These are phyloP conservation scores for Bryconaethiops microstoma DNA, from an alignment of 2,797 vertebrate species.

Conservation along the genomic window DNA sequence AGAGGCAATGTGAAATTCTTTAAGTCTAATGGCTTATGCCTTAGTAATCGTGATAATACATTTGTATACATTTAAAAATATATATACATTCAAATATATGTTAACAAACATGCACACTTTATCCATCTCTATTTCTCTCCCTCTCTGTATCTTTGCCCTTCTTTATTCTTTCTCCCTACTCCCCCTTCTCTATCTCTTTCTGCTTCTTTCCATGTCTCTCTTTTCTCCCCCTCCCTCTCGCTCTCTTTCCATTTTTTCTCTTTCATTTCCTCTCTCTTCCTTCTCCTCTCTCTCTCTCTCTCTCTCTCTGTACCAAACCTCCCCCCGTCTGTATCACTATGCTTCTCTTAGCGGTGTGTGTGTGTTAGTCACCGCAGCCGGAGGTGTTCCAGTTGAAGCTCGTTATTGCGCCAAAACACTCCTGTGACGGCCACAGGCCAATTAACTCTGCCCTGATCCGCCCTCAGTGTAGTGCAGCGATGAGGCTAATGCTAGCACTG, in stretches of 20 bases:
- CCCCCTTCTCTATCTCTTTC: not conserved
- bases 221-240: not conserved
- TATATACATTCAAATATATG: too few species aligned
- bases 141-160: not conserved
- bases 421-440: constrained; percentile 83
- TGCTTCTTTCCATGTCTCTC: too few species aligned
- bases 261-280: not conserved
- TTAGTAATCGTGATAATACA: too few species aligned
- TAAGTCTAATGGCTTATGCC: too few species aligned
- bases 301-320: not conserved
- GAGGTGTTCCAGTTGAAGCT: constrained; percentile 81
- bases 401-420: constrained; percentile 80
- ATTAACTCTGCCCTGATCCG: constrained; percentile 79
- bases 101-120: too few species aligned
- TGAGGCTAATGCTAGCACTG: constrained; percentile 28
- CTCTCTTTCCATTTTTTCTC: too few species aligned
- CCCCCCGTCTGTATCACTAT: not conserved
- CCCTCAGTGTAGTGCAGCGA: constrained; percentile 85
- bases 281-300: constrained; percentile 2
- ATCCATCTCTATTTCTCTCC: not conserved
- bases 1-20: too few species aligned
- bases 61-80: too few species aligned
- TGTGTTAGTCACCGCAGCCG: constrained; percentile 74
- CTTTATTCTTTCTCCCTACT: too few species aligned
- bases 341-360: constrained; percentile 8